Evolutionary conservation across 2,113 vertebrate genomes (phyloP), one percentile per base, ranked within the genome.

Genomic region (Rhombomys opimus): DNA sequence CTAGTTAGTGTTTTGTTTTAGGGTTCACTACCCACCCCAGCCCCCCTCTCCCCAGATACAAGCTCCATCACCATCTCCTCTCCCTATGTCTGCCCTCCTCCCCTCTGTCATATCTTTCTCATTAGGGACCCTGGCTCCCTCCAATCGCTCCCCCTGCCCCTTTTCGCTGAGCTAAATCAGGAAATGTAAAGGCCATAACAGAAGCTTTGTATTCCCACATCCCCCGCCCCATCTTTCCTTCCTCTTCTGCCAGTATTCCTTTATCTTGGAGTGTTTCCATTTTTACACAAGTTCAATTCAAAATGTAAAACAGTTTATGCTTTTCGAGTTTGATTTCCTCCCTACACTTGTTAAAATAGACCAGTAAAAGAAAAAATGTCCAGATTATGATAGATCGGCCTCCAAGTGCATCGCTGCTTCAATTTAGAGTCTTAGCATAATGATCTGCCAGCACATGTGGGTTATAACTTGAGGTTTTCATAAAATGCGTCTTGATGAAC

Each of bases 401-500:
- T 98, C 98, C 97, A 98, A 97, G 95, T 98, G 89, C 88, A 87
- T 98, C 97, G 98, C 98, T 97, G 97, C 92, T 98, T 98, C 98
- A 94, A 97, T 98, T 98, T 98, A 98, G 97, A 97, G 98, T 98
- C 97, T 98, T 98, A 96, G 98, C 97, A 98, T 98, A 98, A 98
- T 98, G 97, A 98, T 98, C 96, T 96, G 98, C 96, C 97, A 91
- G 98, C 98, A 99, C 98, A 98, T 99, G 98, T 97, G 98, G 98
- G 96, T 86, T 98, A 98, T 97, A 98, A 98, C 95, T 98, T 98
- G 98, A 98, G 98, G 98, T 98, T 98, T 98, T 87, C 95, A 78
- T 96, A 96, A 96, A 99, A 97, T 95, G 96, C 98, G 98, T 98
- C 98, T 99, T 98, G 97, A 98, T 98, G 98, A 98, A 97, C 87